Evolutionary conservation across 2,888 invertebrate genomes (phyloP).

Genomic region (Anthoptus insignis): DNA sequence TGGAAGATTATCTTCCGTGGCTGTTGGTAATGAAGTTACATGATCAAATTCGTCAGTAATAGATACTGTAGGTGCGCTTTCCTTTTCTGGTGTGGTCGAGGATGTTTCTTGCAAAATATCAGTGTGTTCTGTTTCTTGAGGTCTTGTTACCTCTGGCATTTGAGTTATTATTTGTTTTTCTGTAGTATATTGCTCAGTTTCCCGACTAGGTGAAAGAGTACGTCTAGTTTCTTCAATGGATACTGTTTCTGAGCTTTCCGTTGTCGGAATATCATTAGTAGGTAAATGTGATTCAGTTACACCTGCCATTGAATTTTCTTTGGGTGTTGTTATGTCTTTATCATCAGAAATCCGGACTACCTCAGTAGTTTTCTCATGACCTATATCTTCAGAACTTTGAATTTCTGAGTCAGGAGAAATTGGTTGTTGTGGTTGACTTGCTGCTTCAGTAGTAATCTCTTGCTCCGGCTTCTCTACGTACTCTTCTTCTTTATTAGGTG

Average conservation of each 20-base stretch:
- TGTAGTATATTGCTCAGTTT: constrained; percentile 43
- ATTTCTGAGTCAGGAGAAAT: not conserved
- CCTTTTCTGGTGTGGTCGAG: not conserved
- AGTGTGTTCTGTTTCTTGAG: not conserved
- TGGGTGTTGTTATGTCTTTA: not conserved
- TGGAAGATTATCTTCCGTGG: not conserved
- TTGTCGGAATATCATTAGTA: constrained; percentile 1
- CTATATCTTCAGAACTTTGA: constrained; percentile 8
- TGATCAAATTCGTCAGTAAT: constrained; percentile 12
- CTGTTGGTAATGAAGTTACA: constrained; percentile 7
- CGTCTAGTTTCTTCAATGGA: constrained; percentile 14
- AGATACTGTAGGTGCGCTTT: constrained; percentile 9
- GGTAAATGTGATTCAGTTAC: constrained; percentile 6
- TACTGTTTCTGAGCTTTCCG: constrained; percentile 12
- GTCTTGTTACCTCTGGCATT: constrained; percentile 4
- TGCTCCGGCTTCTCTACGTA: constrained; percentile 32
- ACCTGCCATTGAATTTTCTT: constrained; percentile 1
- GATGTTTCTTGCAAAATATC: not conserved
- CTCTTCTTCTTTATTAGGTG: constrained; percentile 22
- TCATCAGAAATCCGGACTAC: constrained; percentile 10
- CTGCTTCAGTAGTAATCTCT: constrained; percentile 12
- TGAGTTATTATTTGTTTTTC: constrained; percentile 27
- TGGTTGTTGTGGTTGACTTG: not conserved
- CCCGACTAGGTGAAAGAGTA: not conserved
- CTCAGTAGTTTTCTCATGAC: constrained; percentile 38